Evolutionary conservation across 2,113 vertebrate species (phyloP).

Genomic region (Struthidea cinerea): DNA sequence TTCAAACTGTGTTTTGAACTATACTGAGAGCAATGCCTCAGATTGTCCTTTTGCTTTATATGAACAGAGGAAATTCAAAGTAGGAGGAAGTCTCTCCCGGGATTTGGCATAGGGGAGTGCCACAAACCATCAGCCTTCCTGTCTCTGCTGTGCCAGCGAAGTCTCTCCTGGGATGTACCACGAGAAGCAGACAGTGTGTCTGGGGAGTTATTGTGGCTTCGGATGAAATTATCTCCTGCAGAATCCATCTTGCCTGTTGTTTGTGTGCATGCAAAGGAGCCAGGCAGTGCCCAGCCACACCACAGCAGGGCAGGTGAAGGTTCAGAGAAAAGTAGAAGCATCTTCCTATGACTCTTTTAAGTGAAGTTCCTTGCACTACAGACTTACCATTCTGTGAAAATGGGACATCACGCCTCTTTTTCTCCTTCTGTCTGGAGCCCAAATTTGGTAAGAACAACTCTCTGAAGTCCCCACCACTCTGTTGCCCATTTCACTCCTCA

Average conservation of each 20-base stretch:
- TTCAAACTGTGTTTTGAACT: conserved; percentile 65
- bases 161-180: conserved; percentile 36
- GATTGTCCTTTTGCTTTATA: conserved; percentile 57
- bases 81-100: conserved; percentile 4
- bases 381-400: not conserved
- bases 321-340: not conserved
- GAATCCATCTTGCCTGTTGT: not conserved
- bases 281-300: not conserved
- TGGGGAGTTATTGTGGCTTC: conserved; percentile 40
- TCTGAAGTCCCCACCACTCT: not conserved
- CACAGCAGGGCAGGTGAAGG: not conserved
- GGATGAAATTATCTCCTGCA: conserved; percentile 34
- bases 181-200: conserved; percentile 17
- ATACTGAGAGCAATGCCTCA: conserved; percentile 42
- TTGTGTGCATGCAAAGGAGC: not conserved
- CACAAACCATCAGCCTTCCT: conserved; percentile 46
- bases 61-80: conserved; percentile 60
- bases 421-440: not conserved
- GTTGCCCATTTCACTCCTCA: not conserved
- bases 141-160: conserved; percentile 34
- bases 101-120: conserved; percentile 45
- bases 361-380: not conserved
- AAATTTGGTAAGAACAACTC: not conserved
- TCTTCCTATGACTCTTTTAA: not conserved
- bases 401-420: not conserved